phyloP scores from a whole-genome alignment of 2,888 invertebrate genomes.

The Terebella lapidaria region DNA sequence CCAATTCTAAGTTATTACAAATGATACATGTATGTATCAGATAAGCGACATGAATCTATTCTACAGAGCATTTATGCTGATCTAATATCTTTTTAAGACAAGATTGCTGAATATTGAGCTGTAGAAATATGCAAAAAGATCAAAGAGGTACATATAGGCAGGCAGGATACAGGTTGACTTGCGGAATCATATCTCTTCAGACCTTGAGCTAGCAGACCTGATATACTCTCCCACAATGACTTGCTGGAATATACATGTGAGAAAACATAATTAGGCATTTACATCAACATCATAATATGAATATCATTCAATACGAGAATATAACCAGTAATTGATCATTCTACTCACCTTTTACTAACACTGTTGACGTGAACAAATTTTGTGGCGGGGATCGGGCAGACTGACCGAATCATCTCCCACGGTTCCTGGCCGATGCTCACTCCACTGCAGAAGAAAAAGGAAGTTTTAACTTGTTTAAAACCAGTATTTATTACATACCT shows the following conservation, averaged over 20 bases:
- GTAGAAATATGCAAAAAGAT: no score
- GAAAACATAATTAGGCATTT: background rate
- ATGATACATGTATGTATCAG: no score
- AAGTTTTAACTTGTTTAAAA: no score
- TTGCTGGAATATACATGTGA: no score
- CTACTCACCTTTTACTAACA: slow-evolving; percentile 12
- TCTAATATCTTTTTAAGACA: no score
- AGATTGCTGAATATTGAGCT: no score
- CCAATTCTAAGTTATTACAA: no score
- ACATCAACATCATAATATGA: background rate
- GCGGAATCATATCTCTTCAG: slow-evolving; percentile 3
- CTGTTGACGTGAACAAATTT: slow-evolving; percentile 40
- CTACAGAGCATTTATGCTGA: no score
- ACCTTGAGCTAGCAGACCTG: background rate
- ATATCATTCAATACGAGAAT: background rate
- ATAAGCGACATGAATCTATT: no score
- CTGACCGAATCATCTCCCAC: slow-evolving; percentile 42
- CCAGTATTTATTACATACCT: no score
- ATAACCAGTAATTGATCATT: background rate
- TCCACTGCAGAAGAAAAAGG: slow-evolving; percentile 32
- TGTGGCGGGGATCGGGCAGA: slow-evolving; percentile 41
- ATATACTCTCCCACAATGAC: background rate
- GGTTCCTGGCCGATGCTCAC: slow-evolving; percentile 44
- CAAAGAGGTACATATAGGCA: no score
- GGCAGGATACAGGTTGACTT: background rate